phyloP scores from a whole-genome alignment of 2,113 vertebrate species.

The Trochalopteron elliotii region DNA sequence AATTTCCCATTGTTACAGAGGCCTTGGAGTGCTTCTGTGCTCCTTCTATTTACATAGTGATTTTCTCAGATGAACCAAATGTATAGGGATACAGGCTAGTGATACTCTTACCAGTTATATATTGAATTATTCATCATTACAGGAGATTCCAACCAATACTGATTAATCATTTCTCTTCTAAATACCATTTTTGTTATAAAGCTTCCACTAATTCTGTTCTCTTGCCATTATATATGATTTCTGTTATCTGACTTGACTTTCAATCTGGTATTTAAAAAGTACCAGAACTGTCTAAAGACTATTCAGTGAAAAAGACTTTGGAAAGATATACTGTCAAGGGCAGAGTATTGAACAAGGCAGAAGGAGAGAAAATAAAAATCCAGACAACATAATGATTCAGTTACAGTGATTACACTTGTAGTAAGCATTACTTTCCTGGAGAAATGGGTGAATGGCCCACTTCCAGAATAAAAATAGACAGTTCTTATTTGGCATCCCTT shows the following conservation, averaged over 20 bases:
- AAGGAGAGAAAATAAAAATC: constrained; percentile 24
- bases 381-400: constrained; percentile 44
- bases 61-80: constrained; percentile 36
- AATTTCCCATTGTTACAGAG: constrained; percentile 35
- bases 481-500: neutral
- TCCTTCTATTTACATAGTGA: constrained; percentile 49
- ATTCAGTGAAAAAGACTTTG: constrained; percentile 44
- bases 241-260: constrained; percentile 39
- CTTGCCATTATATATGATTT: constrained; percentile 36
- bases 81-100: constrained; percentile 4
- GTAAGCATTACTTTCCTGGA: constrained; percentile 37
- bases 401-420: constrained; percentile 44
- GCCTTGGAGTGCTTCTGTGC: constrained; percentile 39
- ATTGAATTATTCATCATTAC: constrained; percentile 61
- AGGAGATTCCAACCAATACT: constrained; percentile 42
- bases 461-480: constrained; percentile 39
- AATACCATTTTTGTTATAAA: neutral
- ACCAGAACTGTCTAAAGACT: constrained; percentile 33
- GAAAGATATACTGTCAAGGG: constrained; percentile 56
- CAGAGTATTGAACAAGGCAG: constrained; percentile 50
- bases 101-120: constrained; percentile 24
- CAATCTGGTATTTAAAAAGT: constrained; percentile 43
- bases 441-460: constrained; percentile 11
- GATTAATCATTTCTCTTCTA: constrained; percentile 37
- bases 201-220: constrained; percentile 45